Conservation (phyloP, 2,888 invertebrate genomes). For the Acanthacorydalis orientalis region DNA sequence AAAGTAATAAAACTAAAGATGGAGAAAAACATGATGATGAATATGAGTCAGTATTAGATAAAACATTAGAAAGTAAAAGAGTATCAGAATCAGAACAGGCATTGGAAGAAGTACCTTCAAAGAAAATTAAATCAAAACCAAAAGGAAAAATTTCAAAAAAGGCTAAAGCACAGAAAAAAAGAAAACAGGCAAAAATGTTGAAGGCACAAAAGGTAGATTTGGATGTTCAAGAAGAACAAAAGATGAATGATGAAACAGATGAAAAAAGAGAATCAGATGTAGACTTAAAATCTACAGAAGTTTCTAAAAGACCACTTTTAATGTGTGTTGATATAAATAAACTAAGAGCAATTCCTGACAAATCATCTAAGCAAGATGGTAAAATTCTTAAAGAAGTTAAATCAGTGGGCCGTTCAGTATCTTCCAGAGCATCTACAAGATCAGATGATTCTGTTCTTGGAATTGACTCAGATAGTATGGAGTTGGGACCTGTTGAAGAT, state of each 20-base stretch:
- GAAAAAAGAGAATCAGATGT: constrained; percentile 9
- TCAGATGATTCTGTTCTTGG: background rate
- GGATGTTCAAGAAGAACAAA: no score
- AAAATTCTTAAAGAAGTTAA: background rate
- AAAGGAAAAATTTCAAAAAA: no score
- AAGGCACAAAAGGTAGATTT: no score
- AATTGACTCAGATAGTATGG: constrained; percentile 7
- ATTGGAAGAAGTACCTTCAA: no score
- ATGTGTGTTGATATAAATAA: constrained; percentile 13
- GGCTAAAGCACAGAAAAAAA: no score
- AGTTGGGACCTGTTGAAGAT: constrained; percentile 19
- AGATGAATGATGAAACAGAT: constrained; percentile 17
- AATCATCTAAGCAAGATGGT: constrained; percentile 1
- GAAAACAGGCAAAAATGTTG: no score
- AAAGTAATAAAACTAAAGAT: constrained; percentile 7
- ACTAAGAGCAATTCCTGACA: constrained; percentile 10
- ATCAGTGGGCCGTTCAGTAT: background rate
- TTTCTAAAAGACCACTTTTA: constrained; percentile 9
- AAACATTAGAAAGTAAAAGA: constrained; percentile 12
- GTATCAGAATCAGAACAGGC: constrained; percentile 12
- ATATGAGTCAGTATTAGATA: constrained; percentile 2
- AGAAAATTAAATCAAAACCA: no score
- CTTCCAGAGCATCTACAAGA: background rate
- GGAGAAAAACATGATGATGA: constrained; percentile 10
- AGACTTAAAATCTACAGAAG: background rate